Evolutionary conservation across 35 echinoderm and acorn worm species (phyloP).

Genomic region (Lytechinus pictus): DNA sequence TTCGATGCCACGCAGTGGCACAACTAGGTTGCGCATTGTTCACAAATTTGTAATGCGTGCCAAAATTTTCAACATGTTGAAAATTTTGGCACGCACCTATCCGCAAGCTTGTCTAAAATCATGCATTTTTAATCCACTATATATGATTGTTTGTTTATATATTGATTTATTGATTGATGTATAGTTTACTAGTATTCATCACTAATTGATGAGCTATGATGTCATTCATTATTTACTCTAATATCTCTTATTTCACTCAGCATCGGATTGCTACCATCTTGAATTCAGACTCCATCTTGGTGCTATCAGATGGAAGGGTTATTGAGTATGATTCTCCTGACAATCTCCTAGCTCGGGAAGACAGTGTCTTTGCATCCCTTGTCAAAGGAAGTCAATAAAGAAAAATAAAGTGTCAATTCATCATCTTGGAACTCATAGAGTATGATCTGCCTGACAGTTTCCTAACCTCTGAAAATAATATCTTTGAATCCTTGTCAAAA

Average conservation of each 20-base stretch:
- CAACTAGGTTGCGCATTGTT: too few species aligned
- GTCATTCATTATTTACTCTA: not conserved
- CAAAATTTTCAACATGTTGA: too few species aligned
- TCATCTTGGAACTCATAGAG: not conserved
- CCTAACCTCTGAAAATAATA: not conserved
- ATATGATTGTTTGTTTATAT: not conserved
- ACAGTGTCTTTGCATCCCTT: conserved; percentile 66
- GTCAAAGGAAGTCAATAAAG: conserved; percentile 56
- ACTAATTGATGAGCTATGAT: too few species aligned
- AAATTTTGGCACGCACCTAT: too few species aligned
- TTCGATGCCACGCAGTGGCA: too few species aligned
- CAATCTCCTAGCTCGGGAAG: conserved; percentile 53
- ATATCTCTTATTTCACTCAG: conserved; percentile 36
- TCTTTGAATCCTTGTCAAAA: too few species aligned
- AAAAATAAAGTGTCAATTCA: not conserved
- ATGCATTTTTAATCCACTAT: not conserved
- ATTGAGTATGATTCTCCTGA: conserved; percentile 75
- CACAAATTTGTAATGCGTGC: too few species aligned
- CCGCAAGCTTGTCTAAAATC: too few species aligned
- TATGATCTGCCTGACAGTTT: not conserved
- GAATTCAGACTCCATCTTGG: conserved; percentile 71
- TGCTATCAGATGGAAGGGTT: conserved; percentile 56
- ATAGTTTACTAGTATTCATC: too few species aligned
- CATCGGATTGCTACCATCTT: conserved; percentile 73
- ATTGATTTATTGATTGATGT: not conserved